These are phyloP conservation scores for Caenorhabditis remanei DNA, from an alignment of 1,140 invertebrate species.

Conservation along the genomic window DNA sequence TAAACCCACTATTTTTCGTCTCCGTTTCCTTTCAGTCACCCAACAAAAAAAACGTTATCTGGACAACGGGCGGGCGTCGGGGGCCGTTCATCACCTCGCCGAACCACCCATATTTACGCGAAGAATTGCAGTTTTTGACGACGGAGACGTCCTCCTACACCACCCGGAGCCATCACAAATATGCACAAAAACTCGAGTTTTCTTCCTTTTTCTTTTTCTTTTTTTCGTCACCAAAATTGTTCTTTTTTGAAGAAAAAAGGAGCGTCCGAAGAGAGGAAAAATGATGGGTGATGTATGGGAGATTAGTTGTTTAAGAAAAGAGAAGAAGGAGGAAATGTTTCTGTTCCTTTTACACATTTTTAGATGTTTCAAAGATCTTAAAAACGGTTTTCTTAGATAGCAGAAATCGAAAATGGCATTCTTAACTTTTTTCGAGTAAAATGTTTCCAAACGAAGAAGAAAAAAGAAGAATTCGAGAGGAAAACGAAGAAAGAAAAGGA, in stretches of 20 bases:
- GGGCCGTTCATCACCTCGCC: slow-evolving; percentile 30
- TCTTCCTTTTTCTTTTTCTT: not conserved
- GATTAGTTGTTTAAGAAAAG: slow-evolving; percentile 12
- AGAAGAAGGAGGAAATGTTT: not conserved
- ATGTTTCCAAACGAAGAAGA: slow-evolving; percentile 5
- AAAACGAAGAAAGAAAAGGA: slow-evolving; percentile 54
- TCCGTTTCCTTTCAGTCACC: not conserved
- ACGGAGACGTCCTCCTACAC: slow-evolving; percentile 40
- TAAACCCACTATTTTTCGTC: slow-evolving; percentile 48
- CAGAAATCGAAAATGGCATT: not conserved
- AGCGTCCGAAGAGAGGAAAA: not conserved
- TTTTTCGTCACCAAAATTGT: slow-evolving; percentile 17
- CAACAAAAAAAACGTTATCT: slow-evolving; percentile 7
- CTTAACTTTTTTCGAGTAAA: not conserved
- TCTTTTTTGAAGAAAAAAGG: slow-evolving; percentile 1
- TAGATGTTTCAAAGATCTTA: not conserved
- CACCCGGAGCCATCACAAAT: slow-evolving; percentile 14
- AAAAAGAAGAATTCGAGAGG: slow-evolving; percentile 48
- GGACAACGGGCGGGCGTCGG: slow-evolving; percentile 23
- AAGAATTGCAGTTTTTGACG: slow-evolving; percentile 46
- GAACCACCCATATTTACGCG: slow-evolving; percentile 42
- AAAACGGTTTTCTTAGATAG: not conserved
- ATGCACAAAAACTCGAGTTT: slow-evolving; percentile 48
- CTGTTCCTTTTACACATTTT: not conserved
- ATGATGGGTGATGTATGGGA: slow-evolving; percentile 8